Conservation (phyloP, 1,140 invertebrate genomes). For the Rhopalosiphum padi region DNA sequence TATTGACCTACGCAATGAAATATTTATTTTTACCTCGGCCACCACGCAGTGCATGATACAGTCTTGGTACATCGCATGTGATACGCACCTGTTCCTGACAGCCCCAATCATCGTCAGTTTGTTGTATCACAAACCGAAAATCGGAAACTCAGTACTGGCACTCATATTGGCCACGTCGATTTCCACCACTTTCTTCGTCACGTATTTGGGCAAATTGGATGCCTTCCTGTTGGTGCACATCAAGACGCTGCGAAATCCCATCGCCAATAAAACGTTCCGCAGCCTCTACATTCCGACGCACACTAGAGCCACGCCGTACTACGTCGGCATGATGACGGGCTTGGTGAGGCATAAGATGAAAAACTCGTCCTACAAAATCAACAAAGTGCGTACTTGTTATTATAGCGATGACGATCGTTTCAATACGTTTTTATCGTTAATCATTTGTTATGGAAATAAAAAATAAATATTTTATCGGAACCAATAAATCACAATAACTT, state of each 20-base stretch:
- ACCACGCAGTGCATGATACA: slow-evolving; percentile 66
- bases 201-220: slow-evolving; percentile 57
- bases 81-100: slow-evolving; percentile 67
- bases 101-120: slow-evolving; percentile 65
- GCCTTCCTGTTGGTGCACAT: slow-evolving; percentile 46
- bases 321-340: slow-evolving; percentile 71
- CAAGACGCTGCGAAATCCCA: slow-evolving; percentile 49
- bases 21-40: not conserved
- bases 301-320: slow-evolving; percentile 73
- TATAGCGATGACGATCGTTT: not conserved
- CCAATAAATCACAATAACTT: too few relatives aligned
- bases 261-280: slow-evolving; percentile 37
- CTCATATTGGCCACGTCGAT: slow-evolving; percentile 34
- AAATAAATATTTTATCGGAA: too few relatives aligned
- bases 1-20: not conserved
- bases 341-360: slow-evolving; percentile 71
- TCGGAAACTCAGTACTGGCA: slow-evolving; percentile 51
- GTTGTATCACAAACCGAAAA: slow-evolving; percentile 63
- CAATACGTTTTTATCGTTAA: too few relatives aligned
- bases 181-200: slow-evolving; percentile 55
- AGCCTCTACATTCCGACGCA: slow-evolving; percentile 74
- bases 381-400: slow-evolving; percentile 60
- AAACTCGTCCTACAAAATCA: slow-evolving; percentile 66
- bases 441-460: too few relatives aligned
- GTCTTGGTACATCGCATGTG: slow-evolving; percentile 68